phyloP scores from a whole-genome alignment of 30 jellyfish, hydroid and myxozoan genomes.

The Thelohanellus kitauei region DNA sequence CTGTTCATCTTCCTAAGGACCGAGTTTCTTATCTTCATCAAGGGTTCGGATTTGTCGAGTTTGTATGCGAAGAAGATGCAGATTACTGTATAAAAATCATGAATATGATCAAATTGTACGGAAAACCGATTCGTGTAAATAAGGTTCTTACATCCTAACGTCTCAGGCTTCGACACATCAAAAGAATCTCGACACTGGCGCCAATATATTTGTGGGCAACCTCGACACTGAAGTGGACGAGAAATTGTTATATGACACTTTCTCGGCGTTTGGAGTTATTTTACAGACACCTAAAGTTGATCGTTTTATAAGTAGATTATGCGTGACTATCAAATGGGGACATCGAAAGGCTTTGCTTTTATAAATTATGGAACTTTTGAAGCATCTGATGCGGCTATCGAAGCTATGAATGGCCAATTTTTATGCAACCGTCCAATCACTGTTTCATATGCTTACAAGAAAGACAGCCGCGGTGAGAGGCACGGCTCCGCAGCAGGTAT shows the following conservation, averaged over 20 bases:
- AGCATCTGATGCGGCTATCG: slow-evolving; percentile 98
- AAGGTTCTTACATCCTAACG: slow-evolving; percentile 17
- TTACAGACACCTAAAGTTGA: slow-evolving; percentile 73
- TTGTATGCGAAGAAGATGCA: slow-evolving; percentile 91
- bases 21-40: slow-evolving; percentile 83
- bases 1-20: slow-evolving; percentile 92
- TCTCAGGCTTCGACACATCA: slow-evolving; percentile 89
- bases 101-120: slow-evolving; percentile 85
- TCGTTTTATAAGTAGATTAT: slow-evolving; percentile 17
- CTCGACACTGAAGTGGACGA: slow-evolving; percentile 94
- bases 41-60: slow-evolving; percentile 87
- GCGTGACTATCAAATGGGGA: slow-evolving; percentile 96
- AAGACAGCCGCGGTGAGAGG: slow-evolving; percentile 88
- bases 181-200: slow-evolving; percentile 78
- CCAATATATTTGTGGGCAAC: slow-evolving; percentile 73
- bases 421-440: slow-evolving; percentile 71
- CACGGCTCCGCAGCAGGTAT: slow-evolving; percentile 99
- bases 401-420: slow-evolving; percentile 90
- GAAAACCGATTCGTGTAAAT: slow-evolving; percentile 81
- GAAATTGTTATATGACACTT: slow-evolving; percentile 55
- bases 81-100: slow-evolving; percentile 66
- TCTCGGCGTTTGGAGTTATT: slow-evolving; percentile 94
- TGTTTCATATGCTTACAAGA: slow-evolving; percentile 81
- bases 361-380: slow-evolving; percentile 92
- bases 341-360: slow-evolving; percentile 89